Evolutionary conservation across 92 coral and sea anemone species (phyloP).

Genomic region (Diadumene lineata): DNA sequence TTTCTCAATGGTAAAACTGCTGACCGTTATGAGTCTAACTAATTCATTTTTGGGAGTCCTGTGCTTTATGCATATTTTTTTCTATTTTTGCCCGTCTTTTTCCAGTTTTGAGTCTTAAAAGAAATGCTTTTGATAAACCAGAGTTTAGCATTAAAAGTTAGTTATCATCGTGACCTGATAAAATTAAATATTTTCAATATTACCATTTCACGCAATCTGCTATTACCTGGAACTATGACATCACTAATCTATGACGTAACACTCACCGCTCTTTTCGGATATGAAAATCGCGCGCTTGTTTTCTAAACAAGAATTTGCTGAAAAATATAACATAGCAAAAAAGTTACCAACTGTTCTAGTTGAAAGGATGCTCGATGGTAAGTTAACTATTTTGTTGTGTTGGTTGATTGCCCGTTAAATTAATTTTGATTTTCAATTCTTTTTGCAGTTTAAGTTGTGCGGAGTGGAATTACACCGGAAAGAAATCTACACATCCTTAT

Average conservation of each 20-base stretch:
- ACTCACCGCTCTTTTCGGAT: conserved; percentile 3
- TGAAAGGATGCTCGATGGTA: conserved; percentile 48
- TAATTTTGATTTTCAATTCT: background rate
- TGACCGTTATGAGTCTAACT: background rate
- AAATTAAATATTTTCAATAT: too few species aligned
- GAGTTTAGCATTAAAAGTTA: too few species aligned
- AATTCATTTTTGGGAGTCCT: background rate
- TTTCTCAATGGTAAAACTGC: conserved; percentile 12
- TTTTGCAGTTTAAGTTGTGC: conserved; percentile 88
- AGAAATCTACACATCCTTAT: conserved; percentile 77
- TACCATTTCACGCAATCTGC: too few species aligned
- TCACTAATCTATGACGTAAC: conserved; percentile 37
- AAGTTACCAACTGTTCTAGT: conserved; percentile 28
- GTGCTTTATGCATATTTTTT: background rate
- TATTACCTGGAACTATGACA: conserved; percentile 12
- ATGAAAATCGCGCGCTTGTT: conserved; percentile 16
- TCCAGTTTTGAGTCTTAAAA: background rate
- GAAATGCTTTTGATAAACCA: too few species aligned
- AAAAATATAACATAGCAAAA: background rate
- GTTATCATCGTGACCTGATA: too few species aligned
- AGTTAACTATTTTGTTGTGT: background rate
- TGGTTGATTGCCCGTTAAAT: background rate
- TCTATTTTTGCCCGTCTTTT: background rate
- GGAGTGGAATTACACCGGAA: conserved; percentile 85
- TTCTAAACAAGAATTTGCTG: background rate